Evolutionary conservation across 2,113 vertebrate species (phyloP), one percentile per base, ranked within the genome.

Genomic region (Pagrus major): DNA sequence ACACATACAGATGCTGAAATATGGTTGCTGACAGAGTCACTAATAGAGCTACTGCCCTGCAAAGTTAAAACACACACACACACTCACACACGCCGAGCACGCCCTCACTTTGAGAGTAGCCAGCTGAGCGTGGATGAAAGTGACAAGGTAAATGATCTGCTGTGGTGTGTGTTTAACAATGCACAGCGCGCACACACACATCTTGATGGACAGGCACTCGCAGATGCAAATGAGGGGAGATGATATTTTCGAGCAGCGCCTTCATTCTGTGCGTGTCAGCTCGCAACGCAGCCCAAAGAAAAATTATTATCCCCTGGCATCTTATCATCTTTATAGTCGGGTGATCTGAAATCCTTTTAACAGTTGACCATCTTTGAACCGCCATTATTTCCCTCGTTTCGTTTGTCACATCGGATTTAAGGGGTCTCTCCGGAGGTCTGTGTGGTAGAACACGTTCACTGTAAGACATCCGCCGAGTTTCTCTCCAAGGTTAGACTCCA

Each of bases 1-100:
- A 71, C 80, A 66, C 42, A 66, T 74, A 58, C 69, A 47, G 64
- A 78, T 67, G 75, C 67, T 89, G 87, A 93, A 89, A 91, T 88
- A 89, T 70, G 65, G 79, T 72, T 56, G 78, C 66, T 89, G 87
- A 80, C 90, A 87, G 72, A 81, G 78, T 56, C 60, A 11, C 85
- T 88, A 90, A 91, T 91, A 87, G 88, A 92, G 90, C 87, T 80
- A 61, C 71, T 85, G 85, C 79, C 58, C 83, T 87, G 76, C 78
- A 82, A 75, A 85, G 83, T 83, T 75, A 70, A 88, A 80, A 81
- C 67, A 74, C 84, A 80, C 83, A 81, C 76, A 54, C n/a, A n/a
- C n/a, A n/a, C n/a, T n/a, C n/a, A n/a, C n/a, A n/a, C n/a, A n/a
- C n/a, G n/a, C n/a, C n/a, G 59, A 78, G 49, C n/a, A n/a, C 42